Conservation (phyloP, 2,797 vertebrate species). For the Dipus sagitta region DNA sequence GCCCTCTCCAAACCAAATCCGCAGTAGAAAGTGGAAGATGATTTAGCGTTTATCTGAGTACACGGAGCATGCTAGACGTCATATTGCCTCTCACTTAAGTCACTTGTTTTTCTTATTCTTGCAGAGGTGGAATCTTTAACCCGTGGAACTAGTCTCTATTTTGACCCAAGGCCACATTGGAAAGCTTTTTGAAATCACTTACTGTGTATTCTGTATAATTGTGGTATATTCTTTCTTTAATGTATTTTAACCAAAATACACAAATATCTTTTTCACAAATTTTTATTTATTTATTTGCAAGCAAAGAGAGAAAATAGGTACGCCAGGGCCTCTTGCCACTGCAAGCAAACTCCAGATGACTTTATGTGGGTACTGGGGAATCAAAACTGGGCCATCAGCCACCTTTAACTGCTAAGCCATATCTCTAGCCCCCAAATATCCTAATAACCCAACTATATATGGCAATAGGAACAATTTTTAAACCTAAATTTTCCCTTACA, state of each 20-base stretch:
- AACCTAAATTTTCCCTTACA: neutral
- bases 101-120: neutral
- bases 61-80: neutral
- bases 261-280: neutral
- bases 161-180: neutral
- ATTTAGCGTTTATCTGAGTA: neutral
- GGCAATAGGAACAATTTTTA: slow-evolving; percentile 22
- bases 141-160: neutral
- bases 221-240: slow-evolving; percentile 14
- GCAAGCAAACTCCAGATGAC: too few species aligned
- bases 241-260: neutral
- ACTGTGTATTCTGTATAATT: neutral
- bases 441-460: slow-evolving; percentile 8
- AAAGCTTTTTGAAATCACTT: slow-evolving; percentile 18
- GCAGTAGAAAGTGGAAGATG: neutral
- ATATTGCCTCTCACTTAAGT: neutral
- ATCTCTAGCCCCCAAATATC: too few species aligned
- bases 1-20: neutral
- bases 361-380: too few species aligned
- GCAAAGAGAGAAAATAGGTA: too few species aligned
- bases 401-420: too few species aligned
- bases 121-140: neutral
- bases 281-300: too few species aligned
- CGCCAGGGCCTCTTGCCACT: too few species aligned
- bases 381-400: too few species aligned